Evolutionary conservation across 2,888 invertebrate genomes (phyloP).

Genomic region (Drosophila multiciliata): DNA sequence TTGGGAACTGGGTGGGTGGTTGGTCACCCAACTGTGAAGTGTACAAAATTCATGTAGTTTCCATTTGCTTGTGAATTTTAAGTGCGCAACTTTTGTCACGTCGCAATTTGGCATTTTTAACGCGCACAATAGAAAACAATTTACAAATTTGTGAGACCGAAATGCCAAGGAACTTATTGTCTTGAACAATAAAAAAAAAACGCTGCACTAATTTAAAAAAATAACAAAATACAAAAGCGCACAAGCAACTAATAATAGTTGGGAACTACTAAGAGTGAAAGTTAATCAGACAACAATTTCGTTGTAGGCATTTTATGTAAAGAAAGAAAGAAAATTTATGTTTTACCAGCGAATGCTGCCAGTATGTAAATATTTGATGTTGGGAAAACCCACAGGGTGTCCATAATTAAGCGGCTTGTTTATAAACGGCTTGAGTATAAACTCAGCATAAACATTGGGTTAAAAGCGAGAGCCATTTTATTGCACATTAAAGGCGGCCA

Average conservation of each 20-base stretch:
- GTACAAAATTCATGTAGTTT: slow-evolving; percentile 72
- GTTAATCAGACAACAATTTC: slow-evolving; percentile 54
- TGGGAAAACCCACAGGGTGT: slow-evolving; percentile 31
- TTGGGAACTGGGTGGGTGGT: neutral
- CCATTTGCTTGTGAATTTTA: slow-evolving; percentile 64
- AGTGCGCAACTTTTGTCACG: slow-evolving; percentile 57
- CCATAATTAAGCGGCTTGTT: slow-evolving; percentile 65
- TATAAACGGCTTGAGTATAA: slow-evolving; percentile 8
- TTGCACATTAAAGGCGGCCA: slow-evolving; percentile 21
- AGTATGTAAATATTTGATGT: slow-evolving; percentile 44
- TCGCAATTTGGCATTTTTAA: slow-evolving; percentile 53
- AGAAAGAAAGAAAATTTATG: slow-evolving; percentile 51
- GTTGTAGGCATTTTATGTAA: slow-evolving; percentile 47
- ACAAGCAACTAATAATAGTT: slow-evolving; percentile 33
- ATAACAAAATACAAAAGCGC: slow-evolving; percentile 6
- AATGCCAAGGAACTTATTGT: slow-evolving; percentile 36
- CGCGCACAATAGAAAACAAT: slow-evolving; percentile 28
- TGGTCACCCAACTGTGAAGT: slow-evolving; percentile 26
- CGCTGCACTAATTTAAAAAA: slow-evolving; percentile 12
- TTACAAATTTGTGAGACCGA: slow-evolving; percentile 42
- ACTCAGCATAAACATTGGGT: slow-evolving; percentile 34
- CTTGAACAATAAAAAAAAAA: slow-evolving; percentile 26
- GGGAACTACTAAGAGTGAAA: slow-evolving; percentile 64
- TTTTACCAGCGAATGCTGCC: slow-evolving; percentile 22
- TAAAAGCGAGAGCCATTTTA: slow-evolving; percentile 36